Evolutionary conservation across 2,113 vertebrate species (phyloP).

Genomic region (Neoarius graeffei): DNA sequence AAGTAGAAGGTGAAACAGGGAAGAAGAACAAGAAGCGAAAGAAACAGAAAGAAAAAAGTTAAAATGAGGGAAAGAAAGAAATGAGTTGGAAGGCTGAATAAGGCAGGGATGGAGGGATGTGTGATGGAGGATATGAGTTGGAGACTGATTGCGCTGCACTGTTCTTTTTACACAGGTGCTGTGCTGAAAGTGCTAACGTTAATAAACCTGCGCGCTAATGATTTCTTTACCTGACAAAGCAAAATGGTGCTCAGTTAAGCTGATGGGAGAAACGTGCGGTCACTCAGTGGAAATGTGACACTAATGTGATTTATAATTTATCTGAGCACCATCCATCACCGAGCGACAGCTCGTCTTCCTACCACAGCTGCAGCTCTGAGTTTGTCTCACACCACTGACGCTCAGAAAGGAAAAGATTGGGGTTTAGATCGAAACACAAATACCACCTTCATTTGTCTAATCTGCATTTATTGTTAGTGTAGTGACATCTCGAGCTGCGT

Average conservation of each 20-base stretch:
- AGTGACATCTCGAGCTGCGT: background rate
- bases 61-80: too few species aligned
- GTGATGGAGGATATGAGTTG: background rate
- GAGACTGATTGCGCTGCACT: background rate
- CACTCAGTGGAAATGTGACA: slow-evolving; percentile 41
- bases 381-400: background rate
- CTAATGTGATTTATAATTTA: slow-evolving; percentile 51
- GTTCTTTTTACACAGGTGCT: background rate
- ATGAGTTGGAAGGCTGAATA: too few species aligned
- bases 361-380: background rate
- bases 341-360: slow-evolving; percentile 59
- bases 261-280: background rate
- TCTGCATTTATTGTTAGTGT: background rate
- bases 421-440: background rate
- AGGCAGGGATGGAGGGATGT: background rate
- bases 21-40: too few species aligned
- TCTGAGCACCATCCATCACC: slow-evolving; percentile 64
- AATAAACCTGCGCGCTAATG: background rate
- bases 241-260: background rate
- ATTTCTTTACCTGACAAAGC: background rate
- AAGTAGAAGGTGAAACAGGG: background rate
- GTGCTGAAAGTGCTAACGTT: background rate
- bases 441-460: background rate
- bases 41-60: too few species aligned
- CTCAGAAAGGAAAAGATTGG: background rate